Conservation (phyloP, 2,888 invertebrate genomes). For the Drosophila dives region DNA sequence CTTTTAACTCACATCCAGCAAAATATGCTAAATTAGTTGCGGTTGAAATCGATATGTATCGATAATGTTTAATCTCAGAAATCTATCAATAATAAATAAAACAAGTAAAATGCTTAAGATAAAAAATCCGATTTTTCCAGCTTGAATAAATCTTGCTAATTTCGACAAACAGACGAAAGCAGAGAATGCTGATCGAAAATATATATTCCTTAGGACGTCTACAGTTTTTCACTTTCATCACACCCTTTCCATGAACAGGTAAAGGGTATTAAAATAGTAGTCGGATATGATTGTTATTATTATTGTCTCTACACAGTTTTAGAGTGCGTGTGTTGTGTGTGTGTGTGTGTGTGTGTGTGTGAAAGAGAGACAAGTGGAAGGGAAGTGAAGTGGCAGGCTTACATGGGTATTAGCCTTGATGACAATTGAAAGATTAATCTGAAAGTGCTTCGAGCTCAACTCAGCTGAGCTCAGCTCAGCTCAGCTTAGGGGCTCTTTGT, state of each 20-base stretch:
- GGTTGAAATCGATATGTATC: too few species aligned
- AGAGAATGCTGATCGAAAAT: background rate
- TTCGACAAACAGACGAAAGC: background rate
- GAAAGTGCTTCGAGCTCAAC: slow-evolving; percentile 26
- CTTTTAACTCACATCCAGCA: too few species aligned
- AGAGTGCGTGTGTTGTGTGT: background rate
- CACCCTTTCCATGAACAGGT: background rate
- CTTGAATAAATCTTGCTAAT: background rate
- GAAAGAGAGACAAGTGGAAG: background rate
- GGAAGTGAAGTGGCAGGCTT: slow-evolving; percentile 23
- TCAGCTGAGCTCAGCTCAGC: background rate
- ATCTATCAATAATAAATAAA: too few species aligned
- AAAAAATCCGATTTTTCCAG: background rate
- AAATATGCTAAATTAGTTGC: too few species aligned
- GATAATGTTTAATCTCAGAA: background rate
- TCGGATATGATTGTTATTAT: background rate
- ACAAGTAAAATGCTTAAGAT: too few species aligned
- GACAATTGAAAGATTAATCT: slow-evolving; percentile 51
- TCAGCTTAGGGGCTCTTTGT: slow-evolving; percentile 5
- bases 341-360: background rate
- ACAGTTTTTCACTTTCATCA: background rate
- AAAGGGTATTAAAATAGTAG: background rate
- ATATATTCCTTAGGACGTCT: background rate
- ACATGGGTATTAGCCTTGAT: slow-evolving; percentile 60
- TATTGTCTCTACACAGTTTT: background rate